Base-by-base conservation (phyloP, 2,888 invertebrate species). In the Tholera decimalis region DNA sequence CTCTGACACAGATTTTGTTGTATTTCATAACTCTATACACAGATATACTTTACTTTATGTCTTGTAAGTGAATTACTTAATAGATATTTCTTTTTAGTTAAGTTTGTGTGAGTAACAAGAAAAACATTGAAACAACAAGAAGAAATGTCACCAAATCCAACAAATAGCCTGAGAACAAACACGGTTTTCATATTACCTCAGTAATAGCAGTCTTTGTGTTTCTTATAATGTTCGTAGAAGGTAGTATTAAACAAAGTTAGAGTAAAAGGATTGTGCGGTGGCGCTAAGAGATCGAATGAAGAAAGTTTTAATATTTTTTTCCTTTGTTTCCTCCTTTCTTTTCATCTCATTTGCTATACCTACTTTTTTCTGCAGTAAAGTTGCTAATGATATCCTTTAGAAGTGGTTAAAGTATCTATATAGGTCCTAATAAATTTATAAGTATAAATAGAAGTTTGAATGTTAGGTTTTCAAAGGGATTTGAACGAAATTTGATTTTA, bases 251-350 rank as follows among this genome's bases (percentile, higher is more conserved):
- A 86, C 80, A 89, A 92, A 91, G 90, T 90, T 88, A 80, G 80
- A 82, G 74, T 67, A 82, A 88, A 91, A 87, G 89, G 90, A 89
- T 92, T 89, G 83, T 77, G 81, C 77, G 83, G 55, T 79, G 80
- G 61, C 79, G 77, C 79, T 80, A 82, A 83, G 79, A 83, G 85
- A 91, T 89, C 86, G 87, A 89, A 90, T 90, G 88, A 89, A 85
- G 85, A 85, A 91, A 91, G 85, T 92, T 91, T 90, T 90, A 88
- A 89, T 90, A 88, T 90, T 89, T 88, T 88, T 86, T 79, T 62
- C 76, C 73, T 82, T 83, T 80, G 79, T 77, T 84, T 83, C 75
- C 79, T 82, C 65, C 70, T 82, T 83, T 83, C 77, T 78, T 82
- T 56, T 82, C 77, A 80, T 81, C 83, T 89, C 86, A 87, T 90